phyloP scores from a whole-genome alignment of 2,888 invertebrate genomes.

The Aethes cnicana region DNA sequence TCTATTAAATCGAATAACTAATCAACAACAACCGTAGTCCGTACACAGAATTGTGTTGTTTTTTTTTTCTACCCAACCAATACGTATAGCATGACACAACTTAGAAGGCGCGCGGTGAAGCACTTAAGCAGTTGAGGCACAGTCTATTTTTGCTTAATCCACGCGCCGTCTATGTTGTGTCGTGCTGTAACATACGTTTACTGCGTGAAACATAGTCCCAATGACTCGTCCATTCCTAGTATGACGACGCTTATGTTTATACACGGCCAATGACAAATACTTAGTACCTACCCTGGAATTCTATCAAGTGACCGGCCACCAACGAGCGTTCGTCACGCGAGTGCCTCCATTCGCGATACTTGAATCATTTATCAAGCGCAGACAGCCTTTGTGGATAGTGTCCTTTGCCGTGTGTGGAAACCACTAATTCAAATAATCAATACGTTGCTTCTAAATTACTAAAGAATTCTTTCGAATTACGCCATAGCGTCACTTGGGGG shows the following conservation, averaged over 20 bases:
- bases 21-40: too few species aligned
- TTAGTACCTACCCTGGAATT: conserved; percentile 4
- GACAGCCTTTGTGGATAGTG: conserved; percentile 2
- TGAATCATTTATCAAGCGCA: conserved; percentile 56
- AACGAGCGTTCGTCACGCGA: conserved; percentile 24
- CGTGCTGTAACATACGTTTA: conserved; percentile 2
- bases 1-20: too few species aligned
- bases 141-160: conserved; percentile 14
- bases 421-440: neutral
- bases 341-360: conserved; percentile 47
- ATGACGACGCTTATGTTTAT: conserved; percentile 10
- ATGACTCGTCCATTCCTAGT: conserved; percentile 22
- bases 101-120: too few species aligned
- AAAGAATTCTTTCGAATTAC: too few species aligned
- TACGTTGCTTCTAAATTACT: too few species aligned
- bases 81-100: too few species aligned
- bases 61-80: too few species aligned
- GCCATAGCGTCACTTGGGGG: too few species aligned
- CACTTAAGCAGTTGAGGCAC: too few species aligned
- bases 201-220: conserved; percentile 18
- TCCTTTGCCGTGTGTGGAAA: neutral
- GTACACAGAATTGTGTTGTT: too few species aligned
- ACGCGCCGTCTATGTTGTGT: conserved; percentile 9
- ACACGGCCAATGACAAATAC: conserved; percentile 18
- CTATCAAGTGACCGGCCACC: conserved; percentile 17